Evolutionary conservation across 2,888 invertebrate genomes (phyloP).

Genomic region (Tinea pellionella): DNA sequence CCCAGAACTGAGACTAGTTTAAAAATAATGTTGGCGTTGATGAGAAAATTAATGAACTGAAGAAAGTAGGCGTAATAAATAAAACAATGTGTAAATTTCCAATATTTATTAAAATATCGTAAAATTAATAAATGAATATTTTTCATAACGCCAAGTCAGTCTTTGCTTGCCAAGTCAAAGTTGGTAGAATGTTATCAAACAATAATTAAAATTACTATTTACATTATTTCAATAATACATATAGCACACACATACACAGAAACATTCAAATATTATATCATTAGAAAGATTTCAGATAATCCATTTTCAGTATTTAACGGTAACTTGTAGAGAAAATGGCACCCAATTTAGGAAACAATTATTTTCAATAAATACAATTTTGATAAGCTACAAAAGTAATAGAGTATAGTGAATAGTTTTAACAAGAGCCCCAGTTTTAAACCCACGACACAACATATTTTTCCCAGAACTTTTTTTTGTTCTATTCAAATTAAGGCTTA

Average conservation of each 20-base stretch:
- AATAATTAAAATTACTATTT: neutral
- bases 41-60: conserved; percentile 14
- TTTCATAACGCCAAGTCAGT: conserved; percentile 48
- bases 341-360: conserved; percentile 1
- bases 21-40: no score
- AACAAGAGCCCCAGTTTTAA: no score
- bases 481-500: no score
- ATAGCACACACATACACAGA: neutral
- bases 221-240: neutral
- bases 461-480: no score
- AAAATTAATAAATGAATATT: neutral
- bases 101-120: neutral
- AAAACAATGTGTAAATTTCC: conserved; percentile 21
- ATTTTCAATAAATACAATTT: neutral
- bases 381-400: no score
- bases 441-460: no score
- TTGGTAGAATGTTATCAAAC: conserved; percentile 36
- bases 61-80: neutral
- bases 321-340: neutral
- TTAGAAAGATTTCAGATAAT: no score
- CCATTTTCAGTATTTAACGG: neutral
- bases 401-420: no score
- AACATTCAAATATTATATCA: no score
- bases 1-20: no score
- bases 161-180: conserved; percentile 64